A percentile compares a stretch with the other conserved stretches of the same genome.
Conservation (phyloP, 2,113 vertebrate species). For the Willisornis vidua region DNA sequence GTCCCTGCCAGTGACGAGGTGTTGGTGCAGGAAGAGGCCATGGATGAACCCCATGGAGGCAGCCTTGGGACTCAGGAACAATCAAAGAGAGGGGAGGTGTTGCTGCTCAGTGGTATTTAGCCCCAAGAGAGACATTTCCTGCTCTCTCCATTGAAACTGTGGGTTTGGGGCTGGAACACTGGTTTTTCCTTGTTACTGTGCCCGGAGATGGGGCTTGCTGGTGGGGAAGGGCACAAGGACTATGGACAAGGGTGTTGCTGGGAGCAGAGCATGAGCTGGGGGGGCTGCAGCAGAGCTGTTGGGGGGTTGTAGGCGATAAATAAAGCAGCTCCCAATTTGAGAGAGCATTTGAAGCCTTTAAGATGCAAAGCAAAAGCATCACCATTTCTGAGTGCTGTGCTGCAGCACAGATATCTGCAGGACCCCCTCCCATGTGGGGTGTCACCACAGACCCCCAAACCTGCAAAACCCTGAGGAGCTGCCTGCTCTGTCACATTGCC, state of each 20-base stretch:
- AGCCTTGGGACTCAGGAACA: fast-evolving
- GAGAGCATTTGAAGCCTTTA: not conserved
- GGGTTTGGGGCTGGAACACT: not conserved
- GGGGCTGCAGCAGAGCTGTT: not conserved
- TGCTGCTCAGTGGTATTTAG: not conserved
- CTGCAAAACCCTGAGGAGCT: not conserved
- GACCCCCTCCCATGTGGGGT: not conserved
- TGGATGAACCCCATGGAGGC: not conserved
- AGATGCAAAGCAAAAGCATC: not conserved
- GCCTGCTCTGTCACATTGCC: not conserved
- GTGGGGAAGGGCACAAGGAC: not conserved
- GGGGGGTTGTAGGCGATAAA: not conserved
- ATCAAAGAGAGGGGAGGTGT: not conserved
- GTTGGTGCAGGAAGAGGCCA: not conserved
- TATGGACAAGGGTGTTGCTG: not conserved
- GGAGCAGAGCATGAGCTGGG: not conserved
- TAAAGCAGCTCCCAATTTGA: not conserved
- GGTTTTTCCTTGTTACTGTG: not conserved
- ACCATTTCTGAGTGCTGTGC: fast-evolving
- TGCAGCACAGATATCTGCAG: not conserved
- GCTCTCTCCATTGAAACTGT: not conserved
- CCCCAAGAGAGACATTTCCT: not conserved
- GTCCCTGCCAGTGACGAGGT: not conserved
- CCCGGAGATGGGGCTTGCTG: fast-evolving
- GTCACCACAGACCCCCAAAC: not conserved